These are phyloP conservation scores for Rhopalosiphum maidis DNA, from an alignment of 1,140 invertebrate species.

Conservation along the genomic window DNA sequence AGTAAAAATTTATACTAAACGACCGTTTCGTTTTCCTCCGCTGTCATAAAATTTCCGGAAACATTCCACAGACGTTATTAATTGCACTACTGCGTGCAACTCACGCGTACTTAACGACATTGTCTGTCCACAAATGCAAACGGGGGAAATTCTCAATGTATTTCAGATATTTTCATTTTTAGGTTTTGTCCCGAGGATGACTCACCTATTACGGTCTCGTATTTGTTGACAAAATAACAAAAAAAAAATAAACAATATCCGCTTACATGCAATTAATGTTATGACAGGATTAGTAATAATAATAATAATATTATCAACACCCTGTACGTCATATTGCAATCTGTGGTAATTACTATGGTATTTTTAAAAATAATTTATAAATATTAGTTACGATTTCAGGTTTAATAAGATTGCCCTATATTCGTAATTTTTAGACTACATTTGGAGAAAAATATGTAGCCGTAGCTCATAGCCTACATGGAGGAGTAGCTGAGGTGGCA, in stretches of 20 bases:
- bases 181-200: too few species aligned
- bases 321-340: too few species aligned
- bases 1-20: neutral
- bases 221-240: too few species aligned
- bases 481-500: neutral
- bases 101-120: neutral
- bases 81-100: neutral
- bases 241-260: too few species aligned
- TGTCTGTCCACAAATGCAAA: too few species aligned
- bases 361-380: neutral
- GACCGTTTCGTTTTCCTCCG: too few species aligned
- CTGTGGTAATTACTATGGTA: neutral
- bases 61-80: neutral
- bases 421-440: neutral
- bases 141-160: too few species aligned
- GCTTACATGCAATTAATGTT: too few species aligned
- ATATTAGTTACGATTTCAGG: neutral
- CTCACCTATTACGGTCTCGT: too few species aligned
- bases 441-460: neutral
- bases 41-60: neutral
- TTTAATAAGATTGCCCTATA: neutral
- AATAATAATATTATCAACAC: too few species aligned
- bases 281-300: too few species aligned
- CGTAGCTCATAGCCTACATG: neutral
- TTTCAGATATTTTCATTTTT: too few species aligned